Conservation (phyloP, 92 coral and sea anemone species). For the Meandrina meandrites region DNA sequence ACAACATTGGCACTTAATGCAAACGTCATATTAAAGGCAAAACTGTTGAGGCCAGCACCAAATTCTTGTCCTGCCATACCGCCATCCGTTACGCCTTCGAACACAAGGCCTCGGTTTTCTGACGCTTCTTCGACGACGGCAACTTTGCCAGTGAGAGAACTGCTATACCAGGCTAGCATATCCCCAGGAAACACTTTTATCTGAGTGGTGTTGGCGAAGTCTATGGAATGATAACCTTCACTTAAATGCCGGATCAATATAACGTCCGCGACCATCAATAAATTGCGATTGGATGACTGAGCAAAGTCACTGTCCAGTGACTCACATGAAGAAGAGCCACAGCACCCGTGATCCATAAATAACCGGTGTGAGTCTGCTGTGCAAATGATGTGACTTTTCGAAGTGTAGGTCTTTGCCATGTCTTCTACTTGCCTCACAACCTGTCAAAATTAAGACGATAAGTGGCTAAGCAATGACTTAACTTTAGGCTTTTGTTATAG, state of each 20-base stretch:
- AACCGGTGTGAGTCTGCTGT: not conserved
- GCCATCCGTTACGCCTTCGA: not conserved
- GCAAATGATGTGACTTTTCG: slow-evolving; percentile 20
- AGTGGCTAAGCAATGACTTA: not conserved
- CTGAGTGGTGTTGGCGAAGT: not conserved
- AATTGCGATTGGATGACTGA: not conserved
- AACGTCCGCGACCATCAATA: slow-evolving; percentile 10
- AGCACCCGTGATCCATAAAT: slow-evolving; percentile 7
- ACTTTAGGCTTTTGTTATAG: not conserved
- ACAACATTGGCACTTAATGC: slow-evolving; percentile 28
- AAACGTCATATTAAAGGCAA: not conserved
- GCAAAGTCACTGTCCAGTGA: not conserved
- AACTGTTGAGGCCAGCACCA: not conserved
- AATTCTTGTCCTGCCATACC: not conserved
- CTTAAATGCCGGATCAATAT: slow-evolving; percentile 15
- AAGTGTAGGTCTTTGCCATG: not conserved
- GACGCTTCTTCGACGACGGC: slow-evolving; percentile 27
- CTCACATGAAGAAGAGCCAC: slow-evolving; percentile 5
- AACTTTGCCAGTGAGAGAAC: slow-evolving; percentile 27
- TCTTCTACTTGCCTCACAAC: not conserved
- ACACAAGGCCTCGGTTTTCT: not conserved
- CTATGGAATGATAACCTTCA: slow-evolving; percentile 37
- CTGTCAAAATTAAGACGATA: not conserved
- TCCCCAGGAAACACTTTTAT: slow-evolving; percentile 45
- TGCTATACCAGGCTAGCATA: slow-evolving; percentile 34